Evolutionary conservation across 2,888 invertebrate species (phyloP).

Genomic region (Lithophane ornitopus): DNA sequence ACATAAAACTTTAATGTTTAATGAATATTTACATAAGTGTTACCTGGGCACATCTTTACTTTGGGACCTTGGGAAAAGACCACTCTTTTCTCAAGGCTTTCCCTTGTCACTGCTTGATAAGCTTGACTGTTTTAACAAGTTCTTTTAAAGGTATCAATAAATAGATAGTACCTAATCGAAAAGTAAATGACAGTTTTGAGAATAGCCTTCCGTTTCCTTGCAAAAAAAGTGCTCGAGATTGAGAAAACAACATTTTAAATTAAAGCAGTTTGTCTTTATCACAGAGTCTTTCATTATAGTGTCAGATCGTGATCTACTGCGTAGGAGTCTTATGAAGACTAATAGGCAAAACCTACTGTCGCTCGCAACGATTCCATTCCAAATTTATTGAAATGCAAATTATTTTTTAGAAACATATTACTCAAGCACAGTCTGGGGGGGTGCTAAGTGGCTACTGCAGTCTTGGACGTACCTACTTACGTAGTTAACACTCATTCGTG

Average conservation of each 20-base stretch:
- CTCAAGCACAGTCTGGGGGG: constrained; percentile 62
- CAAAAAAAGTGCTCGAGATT: neutral
- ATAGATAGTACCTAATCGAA: neutral
- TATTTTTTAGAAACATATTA: constrained; percentile 59
- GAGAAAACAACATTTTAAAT: neutral
- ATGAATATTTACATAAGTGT: constrained; percentile 1
- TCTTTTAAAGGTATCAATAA: constrained; percentile 2
- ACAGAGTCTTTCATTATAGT: neutral
- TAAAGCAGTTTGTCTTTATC: neutral
- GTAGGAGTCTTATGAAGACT: constrained; percentile 34
- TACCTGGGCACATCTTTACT: neutral
- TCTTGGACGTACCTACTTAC: constrained; percentile 29
- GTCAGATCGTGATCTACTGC: constrained; percentile 5
- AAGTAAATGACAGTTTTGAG: neutral
- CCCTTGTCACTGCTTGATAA: constrained; percentile 13
- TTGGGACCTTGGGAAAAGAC: constrained; percentile 15
- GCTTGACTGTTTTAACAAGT: neutral
- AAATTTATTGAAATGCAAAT: constrained; percentile 52
- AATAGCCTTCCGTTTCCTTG: neutral
- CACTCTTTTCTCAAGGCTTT: constrained; percentile 43
- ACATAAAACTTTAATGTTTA: constrained; percentile 7
- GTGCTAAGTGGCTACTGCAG: constrained; percentile 51
- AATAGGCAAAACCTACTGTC: constrained; percentile 7
- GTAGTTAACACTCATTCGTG: constrained; percentile 52
- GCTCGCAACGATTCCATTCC: constrained; percentile 14